Evolutionary conservation across 2,113 vertebrate genomes (phyloP).

Genomic region (Hyperopisus bebe): DNA sequence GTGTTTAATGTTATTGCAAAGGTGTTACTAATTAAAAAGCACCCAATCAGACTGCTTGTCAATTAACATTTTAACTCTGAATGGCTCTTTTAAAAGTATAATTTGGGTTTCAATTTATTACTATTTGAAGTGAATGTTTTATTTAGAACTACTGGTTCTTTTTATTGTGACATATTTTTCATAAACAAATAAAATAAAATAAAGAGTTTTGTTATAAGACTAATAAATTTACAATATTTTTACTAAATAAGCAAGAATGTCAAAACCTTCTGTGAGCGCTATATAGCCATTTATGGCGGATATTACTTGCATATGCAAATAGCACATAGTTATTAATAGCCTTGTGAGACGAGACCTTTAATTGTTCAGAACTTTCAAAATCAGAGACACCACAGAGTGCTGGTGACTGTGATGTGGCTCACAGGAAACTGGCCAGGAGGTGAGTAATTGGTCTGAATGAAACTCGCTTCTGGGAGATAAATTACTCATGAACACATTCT

Average conservation of each 20-base stretch:
- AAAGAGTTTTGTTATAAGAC: background rate
- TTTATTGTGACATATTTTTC: background rate
- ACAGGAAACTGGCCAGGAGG: background rate
- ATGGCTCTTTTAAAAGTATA: background rate
- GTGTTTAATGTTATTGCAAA: background rate
- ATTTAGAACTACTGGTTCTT: background rate
- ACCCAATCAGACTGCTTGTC: background rate
- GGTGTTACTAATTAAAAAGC: background rate
- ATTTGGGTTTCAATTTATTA: background rate
- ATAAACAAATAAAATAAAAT: background rate
- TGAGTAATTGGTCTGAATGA: background rate
- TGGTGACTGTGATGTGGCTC: background rate
- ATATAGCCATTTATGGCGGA: background rate
- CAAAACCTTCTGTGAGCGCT: background rate
- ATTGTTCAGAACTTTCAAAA: background rate
- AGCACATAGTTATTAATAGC: background rate
- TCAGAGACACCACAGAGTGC: background rate
- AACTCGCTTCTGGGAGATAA: background rate
- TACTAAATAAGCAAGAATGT: background rate
- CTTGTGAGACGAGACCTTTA: background rate
- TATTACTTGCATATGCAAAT: conserved; percentile 10
- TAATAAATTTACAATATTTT: background rate
- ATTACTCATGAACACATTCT: background rate
- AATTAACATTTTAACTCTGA: background rate
- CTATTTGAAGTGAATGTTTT: background rate